phyloP scores from a whole-genome alignment of 2,797 vertebrate species.

The Cynodonichthys magdalenae region DNA sequence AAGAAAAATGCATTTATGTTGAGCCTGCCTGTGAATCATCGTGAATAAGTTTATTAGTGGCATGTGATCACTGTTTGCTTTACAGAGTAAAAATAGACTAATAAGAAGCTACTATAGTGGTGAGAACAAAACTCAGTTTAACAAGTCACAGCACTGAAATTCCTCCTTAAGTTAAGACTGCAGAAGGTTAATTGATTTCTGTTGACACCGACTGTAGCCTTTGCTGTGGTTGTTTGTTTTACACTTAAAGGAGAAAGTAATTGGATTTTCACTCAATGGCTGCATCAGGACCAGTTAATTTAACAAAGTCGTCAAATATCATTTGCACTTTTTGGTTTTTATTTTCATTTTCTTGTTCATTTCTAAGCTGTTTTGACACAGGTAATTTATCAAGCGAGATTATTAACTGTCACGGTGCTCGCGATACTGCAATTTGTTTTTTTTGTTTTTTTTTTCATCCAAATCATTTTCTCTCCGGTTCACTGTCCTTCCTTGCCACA shows the following conservation, averaged over 20 bases:
- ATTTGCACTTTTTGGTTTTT: conserved; percentile 15
- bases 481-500: conserved; percentile 13
- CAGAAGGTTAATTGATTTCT: conserved; percentile 32
- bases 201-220: conserved; percentile 20
- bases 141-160: conserved; percentile 15
- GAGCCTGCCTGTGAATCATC: conserved; percentile 1
- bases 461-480: conserved; percentile 27
- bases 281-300: conserved; percentile 44
- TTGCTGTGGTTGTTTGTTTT: conserved; percentile 10
- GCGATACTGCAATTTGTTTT: conserved; percentile 38
- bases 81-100: neutral
- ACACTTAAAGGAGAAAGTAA: conserved; percentile 28
- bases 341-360: conserved; percentile 43
- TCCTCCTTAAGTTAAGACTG: conserved; percentile 27
- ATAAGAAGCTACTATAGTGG: conserved; percentile 11
- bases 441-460: conserved; percentile 26
- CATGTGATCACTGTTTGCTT: neutral
- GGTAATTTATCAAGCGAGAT: conserved; percentile 58
- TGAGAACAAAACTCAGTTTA: conserved; percentile 22
- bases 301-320: conserved; percentile 40
- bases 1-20: conserved; percentile 21
- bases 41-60: conserved; percentile 12
- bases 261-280: conserved; percentile 37
- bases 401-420: conserved; percentile 49
- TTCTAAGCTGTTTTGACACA: conserved; percentile 46